These are phyloP conservation scores for Eretmochelys imbricata DNA, from an alignment of 2,113 vertebrate genomes.

Conservation along the genomic window DNA sequence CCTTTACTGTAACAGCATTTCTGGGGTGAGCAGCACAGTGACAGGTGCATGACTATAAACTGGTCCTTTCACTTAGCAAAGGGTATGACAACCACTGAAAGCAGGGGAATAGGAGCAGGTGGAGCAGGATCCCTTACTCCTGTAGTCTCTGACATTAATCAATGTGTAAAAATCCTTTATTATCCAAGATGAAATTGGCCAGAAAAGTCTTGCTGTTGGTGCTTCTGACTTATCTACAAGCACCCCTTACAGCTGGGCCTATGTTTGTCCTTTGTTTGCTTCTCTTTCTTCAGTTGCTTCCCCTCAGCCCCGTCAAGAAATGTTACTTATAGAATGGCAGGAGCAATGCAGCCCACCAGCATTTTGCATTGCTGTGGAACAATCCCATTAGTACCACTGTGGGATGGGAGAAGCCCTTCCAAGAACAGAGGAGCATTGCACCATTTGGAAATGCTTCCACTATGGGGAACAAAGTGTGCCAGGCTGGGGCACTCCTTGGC, in stretches of 20 bases:
- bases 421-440: not conserved
- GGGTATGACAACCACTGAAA: not conserved
- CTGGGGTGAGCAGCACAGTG: not conserved
- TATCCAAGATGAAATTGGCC: not conserved
- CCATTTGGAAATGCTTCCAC: not conserved
- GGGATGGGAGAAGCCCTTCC: not conserved
- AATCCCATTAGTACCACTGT: not conserved
- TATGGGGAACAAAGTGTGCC: not conserved
- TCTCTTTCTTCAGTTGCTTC: not conserved
- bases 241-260: not conserved
- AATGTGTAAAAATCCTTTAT: not conserved
- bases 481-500: no score
- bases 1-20: no score
- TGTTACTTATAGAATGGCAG: not conserved
- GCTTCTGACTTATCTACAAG: not conserved
- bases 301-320: not conserved
- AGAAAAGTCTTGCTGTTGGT: not conserved
- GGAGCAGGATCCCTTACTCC: not conserved
- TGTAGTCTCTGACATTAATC: not conserved
- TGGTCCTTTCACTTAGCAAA: not conserved
- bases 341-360: not conserved
- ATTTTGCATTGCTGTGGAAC: not conserved
- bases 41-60: not conserved
- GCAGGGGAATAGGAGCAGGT: not conserved
- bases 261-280: not conserved